Evolutionary conservation across 2,113 vertebrate genomes (phyloP), one percentile per base, ranked within the genome.

Genomic region (pig (Sus scrofa)): DNA sequence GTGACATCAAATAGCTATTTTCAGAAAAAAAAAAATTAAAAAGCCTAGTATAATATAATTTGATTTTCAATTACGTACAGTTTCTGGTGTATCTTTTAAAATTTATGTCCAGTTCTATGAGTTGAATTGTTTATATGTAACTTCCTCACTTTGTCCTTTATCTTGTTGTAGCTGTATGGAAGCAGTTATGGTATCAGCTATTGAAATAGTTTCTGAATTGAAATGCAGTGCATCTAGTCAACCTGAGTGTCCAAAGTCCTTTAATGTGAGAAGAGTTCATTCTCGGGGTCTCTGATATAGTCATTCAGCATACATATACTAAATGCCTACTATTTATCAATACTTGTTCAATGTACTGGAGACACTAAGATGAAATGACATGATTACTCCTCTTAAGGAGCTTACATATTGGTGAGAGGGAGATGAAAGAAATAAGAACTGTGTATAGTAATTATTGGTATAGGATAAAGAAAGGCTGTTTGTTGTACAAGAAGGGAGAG

Each of bases 131-230:
- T 1, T 88, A 65, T 60, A 3, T 77, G n/a, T 52, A 75, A 75
- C 94, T 75, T 85, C 56, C 67, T 91, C 68, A 85, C 18, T 86
- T 94, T 97, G 18, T n/a, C 18, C 9, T 37, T 89, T 86, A 82
- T 74, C 44, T 88, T 91, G 9, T 39, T 77, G 3, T 86, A 74
- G 37, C 2, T 86, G 74, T 30, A 9, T 89, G n/a, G 62, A 96
- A 91, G 27, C 27, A 77, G 18, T 82, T 93, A 67, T 52, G 56
- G 8, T 75, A 82, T 77, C 73, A 63, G 19, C 27, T 86, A 15
- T 71, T 93, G 54, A 93, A 77, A 93, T 0, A n/a, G 16, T 58
- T 89, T 91, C n/a, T 74, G 19, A 91, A 39, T 62, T 96, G 83
- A 95, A 78, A 93, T 73, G 84, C 3, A 63, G 77, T 44, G 44